A percentile compares a stretch with the other conserved stretches of the same genome.
Conservation (phyloP, 2,113 vertebrate species). For the Corythornis vintsioides region DNA sequence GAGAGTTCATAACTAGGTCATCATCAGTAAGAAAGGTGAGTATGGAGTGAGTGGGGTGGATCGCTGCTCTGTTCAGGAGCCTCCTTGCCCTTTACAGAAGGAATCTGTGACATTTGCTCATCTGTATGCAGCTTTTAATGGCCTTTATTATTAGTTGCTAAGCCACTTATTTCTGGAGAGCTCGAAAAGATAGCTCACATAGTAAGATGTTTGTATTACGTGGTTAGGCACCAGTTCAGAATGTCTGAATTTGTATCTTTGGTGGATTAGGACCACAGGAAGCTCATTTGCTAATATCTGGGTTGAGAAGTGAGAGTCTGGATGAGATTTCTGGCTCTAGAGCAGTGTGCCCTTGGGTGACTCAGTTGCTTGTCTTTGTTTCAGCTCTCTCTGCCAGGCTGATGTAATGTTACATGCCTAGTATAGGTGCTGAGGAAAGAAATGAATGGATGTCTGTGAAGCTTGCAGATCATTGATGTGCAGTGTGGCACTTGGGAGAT, state of each 20-base stretch:
- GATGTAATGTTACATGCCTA: conserved; percentile 31
- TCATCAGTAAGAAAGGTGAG: conserved; percentile 4
- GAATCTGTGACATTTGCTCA: not conserved
- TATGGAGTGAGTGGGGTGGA: not conserved
- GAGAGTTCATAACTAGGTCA: conserved; percentile 17
- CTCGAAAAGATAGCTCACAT: not conserved
- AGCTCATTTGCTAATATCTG: not conserved
- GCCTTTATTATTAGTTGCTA: not conserved
- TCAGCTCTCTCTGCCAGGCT: conserved; percentile 6
- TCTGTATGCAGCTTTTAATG: not conserved
- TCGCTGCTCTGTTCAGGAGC: not conserved
- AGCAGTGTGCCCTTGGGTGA: conserved; percentile 19
- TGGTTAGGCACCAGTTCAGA: not conserved
- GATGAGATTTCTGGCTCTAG: not conserved
- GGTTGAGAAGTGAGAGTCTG: not conserved
- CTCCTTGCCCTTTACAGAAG: conserved; percentile 8
- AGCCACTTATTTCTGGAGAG: not conserved
- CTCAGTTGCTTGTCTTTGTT: conserved; percentile 13
- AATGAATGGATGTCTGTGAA: not conserved
- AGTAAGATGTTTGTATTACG: not conserved
- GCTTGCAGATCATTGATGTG: not conserved
- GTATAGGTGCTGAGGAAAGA: conserved; percentile 6
- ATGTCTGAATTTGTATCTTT: not conserved
- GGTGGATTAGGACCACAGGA: not conserved
- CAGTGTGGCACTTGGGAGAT: rapidly evolving